These are phyloP conservation scores for Albula glossodonta DNA, from an alignment of 2,113 vertebrate genomes.

Conservation along the genomic window DNA sequence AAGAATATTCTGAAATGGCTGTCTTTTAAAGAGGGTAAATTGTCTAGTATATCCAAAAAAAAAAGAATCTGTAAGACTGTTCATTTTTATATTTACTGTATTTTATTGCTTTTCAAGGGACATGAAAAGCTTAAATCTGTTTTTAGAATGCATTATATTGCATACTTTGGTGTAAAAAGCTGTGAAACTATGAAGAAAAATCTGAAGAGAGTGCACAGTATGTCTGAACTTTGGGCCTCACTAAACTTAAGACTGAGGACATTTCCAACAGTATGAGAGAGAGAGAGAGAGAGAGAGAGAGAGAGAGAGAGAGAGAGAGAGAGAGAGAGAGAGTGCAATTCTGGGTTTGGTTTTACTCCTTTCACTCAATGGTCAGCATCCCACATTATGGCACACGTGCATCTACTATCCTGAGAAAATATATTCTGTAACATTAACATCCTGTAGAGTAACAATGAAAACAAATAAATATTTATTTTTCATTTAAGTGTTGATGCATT, in stretches of 20 bases:
- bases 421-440: neutral
- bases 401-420: conserved; percentile 26
- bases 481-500: neutral
- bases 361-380: neutral
- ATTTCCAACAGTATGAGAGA: neutral
- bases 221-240: neutral
- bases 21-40: neutral
- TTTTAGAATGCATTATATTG: neutral
- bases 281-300: conserved; percentile 11
- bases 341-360: neutral
- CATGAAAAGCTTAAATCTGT: neutral
- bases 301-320: neutral
- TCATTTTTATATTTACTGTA: neutral
- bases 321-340: neutral
- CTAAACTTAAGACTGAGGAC: neutral
- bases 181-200: neutral
- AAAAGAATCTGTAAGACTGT: too few species aligned
- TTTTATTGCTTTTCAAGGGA: neutral
- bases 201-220: neutral
- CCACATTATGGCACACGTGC: neutral
- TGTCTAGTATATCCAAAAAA: too few species aligned
- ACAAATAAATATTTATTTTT: conserved; percentile 27
- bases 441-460: conserved; percentile 3
- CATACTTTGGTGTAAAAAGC: neutral
- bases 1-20: neutral